Conservation (phyloP, 2,888 invertebrate genomes). For the Helobdella robusta region DNA sequence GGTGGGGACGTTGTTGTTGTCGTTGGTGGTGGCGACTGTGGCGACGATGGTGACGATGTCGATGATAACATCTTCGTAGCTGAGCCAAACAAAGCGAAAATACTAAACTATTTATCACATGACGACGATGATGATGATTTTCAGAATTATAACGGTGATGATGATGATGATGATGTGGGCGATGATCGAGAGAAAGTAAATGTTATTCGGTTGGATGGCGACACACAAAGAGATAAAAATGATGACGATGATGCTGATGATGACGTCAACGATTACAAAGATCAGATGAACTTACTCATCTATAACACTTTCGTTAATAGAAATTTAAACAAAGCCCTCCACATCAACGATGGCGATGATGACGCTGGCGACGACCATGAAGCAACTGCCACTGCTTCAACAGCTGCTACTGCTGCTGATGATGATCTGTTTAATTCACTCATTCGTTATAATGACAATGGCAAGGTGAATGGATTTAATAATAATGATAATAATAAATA, state of each 20-base stretch:
- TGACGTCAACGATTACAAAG: too few species aligned
- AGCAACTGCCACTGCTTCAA: not conserved
- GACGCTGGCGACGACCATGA: not conserved
- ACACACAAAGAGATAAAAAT: not conserved
- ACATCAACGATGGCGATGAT: constrained; percentile 11
- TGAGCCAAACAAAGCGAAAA: too few species aligned
- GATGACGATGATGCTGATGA: constrained; percentile 11
- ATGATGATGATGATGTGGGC: constrained; percentile 47
- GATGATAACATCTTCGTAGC: too few species aligned
- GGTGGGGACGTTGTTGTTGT: constrained; percentile 2
- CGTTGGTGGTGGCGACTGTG: constrained; percentile 31
- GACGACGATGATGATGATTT: constrained; percentile 60
- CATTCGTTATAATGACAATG: not conserved
- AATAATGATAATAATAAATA: not conserved
- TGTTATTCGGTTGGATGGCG: not conserved
- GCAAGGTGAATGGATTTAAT: not conserved
- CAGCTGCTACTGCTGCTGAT: constrained; percentile 1
- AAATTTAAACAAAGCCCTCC: too few species aligned
- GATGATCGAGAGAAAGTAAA: not conserved
- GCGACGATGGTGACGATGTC: too few species aligned
- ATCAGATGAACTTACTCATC: too few species aligned
- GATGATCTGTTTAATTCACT: not conserved
- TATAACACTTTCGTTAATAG: too few species aligned
- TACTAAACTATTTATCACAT: too few species aligned
- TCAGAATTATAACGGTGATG: constrained; percentile 48